Evolutionary conservation across 1,140 invertebrate species (phyloP).

Genomic region (Amphibalanus amphitrite): DNA sequence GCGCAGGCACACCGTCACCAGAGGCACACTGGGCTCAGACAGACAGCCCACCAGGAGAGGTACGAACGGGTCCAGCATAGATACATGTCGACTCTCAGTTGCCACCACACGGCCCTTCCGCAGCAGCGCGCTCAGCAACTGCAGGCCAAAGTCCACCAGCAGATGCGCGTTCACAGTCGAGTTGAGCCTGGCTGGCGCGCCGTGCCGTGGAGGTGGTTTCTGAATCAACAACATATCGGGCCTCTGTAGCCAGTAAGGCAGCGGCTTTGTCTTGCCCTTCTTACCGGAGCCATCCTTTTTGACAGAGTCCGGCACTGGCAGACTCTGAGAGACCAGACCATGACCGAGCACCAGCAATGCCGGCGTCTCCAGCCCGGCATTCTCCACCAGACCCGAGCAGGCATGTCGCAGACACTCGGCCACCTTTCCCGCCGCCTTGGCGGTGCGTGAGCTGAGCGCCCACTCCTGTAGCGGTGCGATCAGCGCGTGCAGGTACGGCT

Average conservation of each 20-base stretch:
- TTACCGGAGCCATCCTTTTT: no score
- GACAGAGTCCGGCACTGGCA: not conserved
- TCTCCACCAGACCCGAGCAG: not conserved
- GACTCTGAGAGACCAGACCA: not conserved
- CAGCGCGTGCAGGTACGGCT: not conserved
- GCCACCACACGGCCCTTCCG: not conserved
- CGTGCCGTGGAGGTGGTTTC: not conserved
- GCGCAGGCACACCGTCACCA: conserved; percentile 24
- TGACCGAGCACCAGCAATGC: not conserved
- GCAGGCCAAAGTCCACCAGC: not conserved
- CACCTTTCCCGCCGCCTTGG: not conserved
- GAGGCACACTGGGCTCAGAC: conserved; percentile 4
- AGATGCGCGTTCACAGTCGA: not conserved
- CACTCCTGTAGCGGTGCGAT: not conserved
- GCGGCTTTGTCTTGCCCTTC: no score
- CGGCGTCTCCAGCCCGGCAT: not conserved
- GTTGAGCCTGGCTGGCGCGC: not conserved
- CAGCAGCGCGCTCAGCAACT: not conserved
- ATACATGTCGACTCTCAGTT: not conserved
- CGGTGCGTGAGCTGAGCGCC: not conserved
- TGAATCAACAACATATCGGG: not conserved
- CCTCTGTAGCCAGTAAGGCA: not conserved
- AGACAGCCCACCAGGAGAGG: not conserved
- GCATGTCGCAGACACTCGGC: not conserved
- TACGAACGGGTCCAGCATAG: not conserved